phyloP scores from a whole-genome alignment of 2,797 vertebrate genomes.

The Leptoclinus maculatus region DNA sequence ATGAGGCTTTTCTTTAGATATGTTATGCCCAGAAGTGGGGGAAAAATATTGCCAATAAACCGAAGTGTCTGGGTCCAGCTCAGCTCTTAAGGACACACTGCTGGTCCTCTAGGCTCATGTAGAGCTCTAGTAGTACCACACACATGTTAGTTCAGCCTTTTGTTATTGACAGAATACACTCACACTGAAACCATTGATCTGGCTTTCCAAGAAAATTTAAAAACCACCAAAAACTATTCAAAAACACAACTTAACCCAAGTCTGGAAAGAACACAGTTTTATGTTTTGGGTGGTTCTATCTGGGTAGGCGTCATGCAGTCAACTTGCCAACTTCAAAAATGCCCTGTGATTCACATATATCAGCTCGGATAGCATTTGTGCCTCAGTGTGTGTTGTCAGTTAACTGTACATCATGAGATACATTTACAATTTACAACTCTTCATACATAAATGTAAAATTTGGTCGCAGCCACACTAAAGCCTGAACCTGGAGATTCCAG shows the following conservation, averaged over 20 bases:
- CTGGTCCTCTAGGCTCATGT: neutral
- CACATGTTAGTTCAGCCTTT: neutral
- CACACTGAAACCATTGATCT: neutral
- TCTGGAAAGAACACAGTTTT: constrained; percentile 49
- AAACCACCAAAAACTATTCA: constrained; percentile 22
- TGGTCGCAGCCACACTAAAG: constrained; percentile 90
- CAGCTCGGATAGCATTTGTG: constrained; percentile 77
- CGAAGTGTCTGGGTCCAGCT: neutral
- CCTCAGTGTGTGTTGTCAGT: constrained; percentile 71
- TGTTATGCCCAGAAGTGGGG: neutral
- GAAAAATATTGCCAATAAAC: neutral
- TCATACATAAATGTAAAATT: constrained; percentile 81
- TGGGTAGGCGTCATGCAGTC: constrained; percentile 70
- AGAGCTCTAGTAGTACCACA: neutral
- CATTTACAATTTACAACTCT: constrained; percentile 64
- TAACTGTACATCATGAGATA: constrained; percentile 67
- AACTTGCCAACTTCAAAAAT: constrained; percentile 62
- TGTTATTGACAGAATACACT: constrained; percentile 11
- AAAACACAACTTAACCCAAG: constrained; percentile 58
- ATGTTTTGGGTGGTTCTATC: constrained; percentile 60
- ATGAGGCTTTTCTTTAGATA: neutral
- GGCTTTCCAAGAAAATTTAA: constrained; percentile 23
- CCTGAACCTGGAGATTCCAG: constrained; percentile 82
- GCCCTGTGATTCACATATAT: constrained; percentile 60
- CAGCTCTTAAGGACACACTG: neutral